Conservation (phyloP, 2,797 vertebrate species). For the Acanthiza pusilla region DNA sequence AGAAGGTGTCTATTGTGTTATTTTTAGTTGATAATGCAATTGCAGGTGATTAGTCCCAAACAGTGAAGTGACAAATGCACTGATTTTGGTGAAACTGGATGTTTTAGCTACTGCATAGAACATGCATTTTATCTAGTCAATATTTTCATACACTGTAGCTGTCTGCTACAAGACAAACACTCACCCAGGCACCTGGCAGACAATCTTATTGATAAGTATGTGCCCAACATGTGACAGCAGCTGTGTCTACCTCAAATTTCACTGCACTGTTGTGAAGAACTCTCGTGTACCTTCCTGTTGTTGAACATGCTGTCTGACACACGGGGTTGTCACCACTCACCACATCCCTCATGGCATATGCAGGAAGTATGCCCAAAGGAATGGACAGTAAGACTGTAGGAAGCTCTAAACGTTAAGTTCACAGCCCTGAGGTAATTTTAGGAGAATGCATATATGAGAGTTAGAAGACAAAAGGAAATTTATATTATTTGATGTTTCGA, state of each 20-base stretch:
- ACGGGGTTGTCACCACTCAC: accelerated
- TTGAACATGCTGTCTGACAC: neutral
- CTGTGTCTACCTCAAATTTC: neutral
- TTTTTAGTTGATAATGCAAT: neutral
- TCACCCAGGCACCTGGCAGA: neutral
- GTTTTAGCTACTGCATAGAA: neutral
- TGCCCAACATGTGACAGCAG: neutral
- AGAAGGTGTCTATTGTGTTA: neutral
- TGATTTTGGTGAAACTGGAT: neutral
- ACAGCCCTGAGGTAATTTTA: neutral
- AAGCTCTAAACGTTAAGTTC: neutral
- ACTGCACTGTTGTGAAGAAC: neutral
- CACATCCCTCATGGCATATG: neutral
- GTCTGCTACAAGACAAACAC: neutral
- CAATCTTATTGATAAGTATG: accelerated
- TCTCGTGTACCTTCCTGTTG: accelerated
- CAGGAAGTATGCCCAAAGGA: neutral
- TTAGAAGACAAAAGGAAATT: neutral
- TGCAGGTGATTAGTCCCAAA: neutral
- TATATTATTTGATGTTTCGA: neutral
- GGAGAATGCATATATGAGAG: neutral
- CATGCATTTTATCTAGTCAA: neutral
- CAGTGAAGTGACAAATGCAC: neutral
- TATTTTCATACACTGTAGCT: neutral
- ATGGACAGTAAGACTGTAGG: neutral